Percentiles rank a stretch among this genome's conserved stretches.
Conservation (phyloP, 1,140 invertebrate species). For the Macrocentrus cingulum region DNA sequence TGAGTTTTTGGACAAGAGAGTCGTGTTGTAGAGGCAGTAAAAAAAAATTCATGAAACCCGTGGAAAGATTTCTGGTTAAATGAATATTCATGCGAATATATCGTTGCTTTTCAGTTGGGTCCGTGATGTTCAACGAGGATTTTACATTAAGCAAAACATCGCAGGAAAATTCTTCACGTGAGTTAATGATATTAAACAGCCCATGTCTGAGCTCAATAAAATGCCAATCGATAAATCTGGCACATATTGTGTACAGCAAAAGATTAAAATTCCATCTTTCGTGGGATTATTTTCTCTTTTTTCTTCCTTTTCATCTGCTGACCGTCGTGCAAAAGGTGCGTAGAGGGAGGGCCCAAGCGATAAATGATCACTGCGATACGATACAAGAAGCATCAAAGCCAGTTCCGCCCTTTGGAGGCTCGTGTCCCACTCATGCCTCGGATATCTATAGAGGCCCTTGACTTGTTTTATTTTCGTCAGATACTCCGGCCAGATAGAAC, state of each 20-base stretch:
- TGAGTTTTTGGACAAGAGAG: neutral
- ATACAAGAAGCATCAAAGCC: conserved; percentile 28
- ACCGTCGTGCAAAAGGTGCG: conserved; percentile 20
- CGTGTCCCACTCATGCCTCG: neutral
- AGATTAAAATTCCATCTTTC: conserved; percentile 29
- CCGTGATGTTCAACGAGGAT: conserved; percentile 16
- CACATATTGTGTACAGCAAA: conserved; percentile 26
- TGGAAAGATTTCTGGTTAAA: neutral
- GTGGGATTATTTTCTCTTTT: neutral
- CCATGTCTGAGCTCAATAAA: neutral
- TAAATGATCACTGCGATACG: conserved; percentile 30
- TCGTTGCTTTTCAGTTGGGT: neutral
- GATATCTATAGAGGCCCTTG: neutral
- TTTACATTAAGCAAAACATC: conserved; percentile 22
- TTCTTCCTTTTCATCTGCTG: neutral
- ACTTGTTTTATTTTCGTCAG: conserved; percentile 16
- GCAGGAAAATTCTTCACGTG: conserved; percentile 14
- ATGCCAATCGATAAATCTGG: conserved; percentile 27
- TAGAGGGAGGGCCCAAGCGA: conserved; percentile 23
- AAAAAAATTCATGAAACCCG: too few relatives aligned
- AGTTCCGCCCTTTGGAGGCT: conserved; percentile 14
- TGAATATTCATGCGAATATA: conserved; percentile 4
- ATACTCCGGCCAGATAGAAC: neutral
- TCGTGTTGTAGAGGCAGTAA: neutral
- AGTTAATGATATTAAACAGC: neutral